Conservation (phyloP, 1,140 invertebrate species). For the Aphaenogaster ashmeadi region DNA sequence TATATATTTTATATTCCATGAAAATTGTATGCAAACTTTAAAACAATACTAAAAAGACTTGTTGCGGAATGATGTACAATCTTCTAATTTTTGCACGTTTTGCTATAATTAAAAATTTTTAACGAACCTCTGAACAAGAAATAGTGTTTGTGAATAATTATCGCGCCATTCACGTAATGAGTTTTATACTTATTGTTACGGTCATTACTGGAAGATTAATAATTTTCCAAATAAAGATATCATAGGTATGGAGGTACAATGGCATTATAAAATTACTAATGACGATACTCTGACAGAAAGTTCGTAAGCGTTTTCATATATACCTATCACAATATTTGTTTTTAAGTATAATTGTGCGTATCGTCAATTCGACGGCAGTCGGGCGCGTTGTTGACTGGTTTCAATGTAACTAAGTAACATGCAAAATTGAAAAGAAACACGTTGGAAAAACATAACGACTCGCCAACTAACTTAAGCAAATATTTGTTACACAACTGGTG, state of each 20-base stretch:
- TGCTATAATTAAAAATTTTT: background rate
- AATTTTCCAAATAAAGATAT: slow-evolving; percentile 16
- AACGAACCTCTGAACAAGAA: background rate
- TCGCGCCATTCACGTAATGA: background rate
- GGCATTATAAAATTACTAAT: background rate
- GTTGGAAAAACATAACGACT: slow-evolving; percentile 3
- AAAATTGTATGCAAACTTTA: slow-evolving; percentile 2
- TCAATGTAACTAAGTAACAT: slow-evolving; percentile 16
- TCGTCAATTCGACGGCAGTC: background rate
- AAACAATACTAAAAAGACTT: background rate
- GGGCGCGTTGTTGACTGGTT: background rate
- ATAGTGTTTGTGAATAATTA: background rate
- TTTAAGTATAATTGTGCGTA: slow-evolving; percentile 45
- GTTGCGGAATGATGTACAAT: slow-evolving; percentile 8
- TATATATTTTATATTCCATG: background rate
- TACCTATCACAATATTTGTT: slow-evolving; percentile 7
- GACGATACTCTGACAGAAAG: background rate
- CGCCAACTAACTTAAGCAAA: slow-evolving; percentile 28
- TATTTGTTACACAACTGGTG: slow-evolving; percentile 41
- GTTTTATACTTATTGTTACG: background rate
- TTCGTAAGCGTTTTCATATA: background rate
- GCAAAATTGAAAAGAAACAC: slow-evolving; percentile 34
- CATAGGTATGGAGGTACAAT: background rate
- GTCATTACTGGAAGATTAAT: background rate
- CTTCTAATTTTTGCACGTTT: background rate